These are phyloP conservation scores for Sebastiscus albofasciatus DNA, from an alignment of 2,797 vertebrate species.

Conservation along the genomic window DNA sequence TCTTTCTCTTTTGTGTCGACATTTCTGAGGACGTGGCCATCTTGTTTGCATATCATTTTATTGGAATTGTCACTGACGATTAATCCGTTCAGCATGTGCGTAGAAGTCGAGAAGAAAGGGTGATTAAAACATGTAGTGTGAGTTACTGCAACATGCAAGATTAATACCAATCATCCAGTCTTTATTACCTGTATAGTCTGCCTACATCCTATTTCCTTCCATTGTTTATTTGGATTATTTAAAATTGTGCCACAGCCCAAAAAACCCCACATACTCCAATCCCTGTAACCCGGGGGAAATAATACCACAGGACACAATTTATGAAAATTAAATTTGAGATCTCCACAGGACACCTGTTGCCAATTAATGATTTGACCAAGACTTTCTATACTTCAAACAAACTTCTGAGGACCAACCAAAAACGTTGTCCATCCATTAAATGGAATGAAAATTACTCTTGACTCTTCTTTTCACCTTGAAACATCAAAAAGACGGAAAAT, in stretches of 20 bases:
- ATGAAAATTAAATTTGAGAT: neutral
- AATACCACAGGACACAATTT: neutral
- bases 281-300: neutral
- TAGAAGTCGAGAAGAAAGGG: neutral
- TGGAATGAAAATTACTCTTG: neutral
- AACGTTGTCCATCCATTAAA: neutral
- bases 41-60: neutral
- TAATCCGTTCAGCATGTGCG: too few relatives aligned
- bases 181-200: too few relatives aligned
- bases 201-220: too few relatives aligned
- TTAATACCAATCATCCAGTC: neutral
- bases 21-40: too few relatives aligned
- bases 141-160: neutral
- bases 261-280: too few relatives aligned
- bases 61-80: neutral
- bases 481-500: neutral
- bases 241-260: too few relatives aligned
- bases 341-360: neutral
- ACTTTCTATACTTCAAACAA: neutral
- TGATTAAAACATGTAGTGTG: neutral
- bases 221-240: too few relatives aligned
- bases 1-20: neutral
- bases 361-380: neutral
- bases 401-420: neutral
- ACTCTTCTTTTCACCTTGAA: neutral